These are phyloP conservation scores for Drosophila infuscata DNA, from an alignment of 2,888 invertebrate genomes.

Conservation along the genomic window DNA sequence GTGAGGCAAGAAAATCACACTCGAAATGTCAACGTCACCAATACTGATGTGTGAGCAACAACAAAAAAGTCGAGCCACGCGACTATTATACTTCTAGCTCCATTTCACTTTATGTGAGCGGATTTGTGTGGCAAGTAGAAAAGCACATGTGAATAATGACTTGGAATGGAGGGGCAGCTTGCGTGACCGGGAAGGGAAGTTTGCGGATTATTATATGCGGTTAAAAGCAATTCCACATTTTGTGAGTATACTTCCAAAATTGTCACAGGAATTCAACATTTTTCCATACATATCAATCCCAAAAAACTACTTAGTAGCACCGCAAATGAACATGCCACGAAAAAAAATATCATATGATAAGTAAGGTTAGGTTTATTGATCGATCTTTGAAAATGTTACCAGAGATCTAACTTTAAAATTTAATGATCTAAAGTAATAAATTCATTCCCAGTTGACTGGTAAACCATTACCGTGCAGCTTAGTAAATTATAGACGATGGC, in stretches of 20 bases:
- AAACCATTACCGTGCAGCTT: neutral
- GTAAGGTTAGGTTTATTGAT: neutral
- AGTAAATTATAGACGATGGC: constrained; percentile 43
- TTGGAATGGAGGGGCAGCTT: neutral
- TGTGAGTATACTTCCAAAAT: neutral
- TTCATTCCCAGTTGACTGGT: neutral
- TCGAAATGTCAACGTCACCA: constrained; percentile 75
- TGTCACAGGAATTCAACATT: neutral
- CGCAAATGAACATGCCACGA: neutral
- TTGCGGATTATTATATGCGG: neutral
- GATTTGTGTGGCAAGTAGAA: neutral
- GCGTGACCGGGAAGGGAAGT: neutral
- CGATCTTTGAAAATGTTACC: neutral
- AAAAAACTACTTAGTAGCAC: neutral
- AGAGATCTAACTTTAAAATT: neutral
- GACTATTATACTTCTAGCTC: constrained; percentile 16
- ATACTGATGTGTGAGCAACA: constrained; percentile 41
- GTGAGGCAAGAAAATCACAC: constrained; percentile 57
- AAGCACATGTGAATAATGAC: neutral
- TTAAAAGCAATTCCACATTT: neutral
- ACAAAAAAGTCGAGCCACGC: neutral
- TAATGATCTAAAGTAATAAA: neutral
- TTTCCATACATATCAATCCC: neutral
- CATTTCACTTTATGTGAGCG: constrained; percentile 13
- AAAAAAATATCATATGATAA: neutral